Evolutionary conservation across 1,140 invertebrate species (phyloP).

Genomic region (Drosophila suzukii): DNA sequence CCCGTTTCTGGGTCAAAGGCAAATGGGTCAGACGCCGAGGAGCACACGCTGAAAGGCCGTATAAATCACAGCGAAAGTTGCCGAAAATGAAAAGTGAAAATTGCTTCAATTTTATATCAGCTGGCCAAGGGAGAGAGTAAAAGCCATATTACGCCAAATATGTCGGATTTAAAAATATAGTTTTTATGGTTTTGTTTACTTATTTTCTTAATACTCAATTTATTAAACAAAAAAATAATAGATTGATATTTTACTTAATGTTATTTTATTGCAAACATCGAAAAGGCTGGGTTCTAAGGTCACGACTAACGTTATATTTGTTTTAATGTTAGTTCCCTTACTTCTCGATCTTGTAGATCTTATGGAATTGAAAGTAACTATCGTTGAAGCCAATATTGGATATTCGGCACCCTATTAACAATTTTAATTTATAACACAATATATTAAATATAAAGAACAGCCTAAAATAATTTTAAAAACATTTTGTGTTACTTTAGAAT

Average conservation of each 20-base stretch:
- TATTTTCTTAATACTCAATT: no score
- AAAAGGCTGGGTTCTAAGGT: not conserved
- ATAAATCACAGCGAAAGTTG: slow-evolving; percentile 74
- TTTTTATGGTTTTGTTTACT: no score
- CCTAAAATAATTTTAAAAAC: no score
- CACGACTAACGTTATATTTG: not conserved
- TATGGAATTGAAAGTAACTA: not conserved
- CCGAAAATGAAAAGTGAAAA: slow-evolving; percentile 53
- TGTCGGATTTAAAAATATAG: no score
- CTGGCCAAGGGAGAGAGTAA: not conserved
- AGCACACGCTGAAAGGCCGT: slow-evolving; percentile 9
- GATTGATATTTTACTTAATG: not conserved
- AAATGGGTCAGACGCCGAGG: slow-evolving; percentile 53
- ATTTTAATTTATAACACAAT: no score
- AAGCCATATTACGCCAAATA: not conserved
- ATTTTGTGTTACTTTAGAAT: not conserved
- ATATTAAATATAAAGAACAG: no score
- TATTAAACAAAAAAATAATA: not conserved
- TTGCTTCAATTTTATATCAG: slow-evolving; percentile 21
- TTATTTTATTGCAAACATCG: not conserved
- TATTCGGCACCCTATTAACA: no score
- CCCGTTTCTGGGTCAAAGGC: slow-evolving; percentile 60
- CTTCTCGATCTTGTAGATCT: not conserved
- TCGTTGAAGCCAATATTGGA: no score
- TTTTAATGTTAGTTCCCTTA: not conserved